These are phyloP conservation scores for Cephalopholis sonnerati DNA, from an alignment of 2,113 vertebrate genomes.

Conservation along the genomic window DNA sequence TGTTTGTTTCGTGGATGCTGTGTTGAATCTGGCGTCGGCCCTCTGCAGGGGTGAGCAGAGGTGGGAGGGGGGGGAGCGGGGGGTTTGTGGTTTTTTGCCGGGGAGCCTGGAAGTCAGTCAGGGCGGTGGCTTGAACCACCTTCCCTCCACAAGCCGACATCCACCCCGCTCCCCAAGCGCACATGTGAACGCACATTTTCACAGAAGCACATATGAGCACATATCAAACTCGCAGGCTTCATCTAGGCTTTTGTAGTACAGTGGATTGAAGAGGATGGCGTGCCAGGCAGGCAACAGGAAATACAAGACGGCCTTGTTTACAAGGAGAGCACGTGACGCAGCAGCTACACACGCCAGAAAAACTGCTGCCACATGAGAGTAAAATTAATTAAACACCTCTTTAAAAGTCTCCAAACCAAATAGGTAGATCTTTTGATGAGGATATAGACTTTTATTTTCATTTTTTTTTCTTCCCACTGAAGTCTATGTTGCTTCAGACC, in stretches of 20 bases:
- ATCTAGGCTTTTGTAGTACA: background rate
- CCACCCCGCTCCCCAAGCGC: conserved; percentile 71
- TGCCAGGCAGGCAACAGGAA: conserved; percentile 77
- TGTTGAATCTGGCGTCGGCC: conserved; percentile 75
- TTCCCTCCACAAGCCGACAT: conserved; percentile 71
- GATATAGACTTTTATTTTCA: conserved; percentile 26
- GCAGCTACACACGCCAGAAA: conserved; percentile 57
- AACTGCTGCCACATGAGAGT: conserved; percentile 54
- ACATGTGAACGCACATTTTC: conserved; percentile 25
- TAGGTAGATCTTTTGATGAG: conserved; percentile 31
- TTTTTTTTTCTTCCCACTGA: conserved; percentile 14
- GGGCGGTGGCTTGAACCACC: conserved; percentile 81
- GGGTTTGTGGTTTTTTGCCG: conserved; percentile 71
- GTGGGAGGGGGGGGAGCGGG: background rate
- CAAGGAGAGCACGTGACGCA: conserved; percentile 53
- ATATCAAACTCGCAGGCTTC: background rate
- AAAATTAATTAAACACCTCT: conserved; percentile 65
- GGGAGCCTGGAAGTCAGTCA: conserved; percentile 80
- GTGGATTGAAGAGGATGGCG: conserved; percentile 41
- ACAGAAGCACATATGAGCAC: background rate
- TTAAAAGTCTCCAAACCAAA: conserved; percentile 29
- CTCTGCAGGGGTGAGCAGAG: conserved; percentile 60
- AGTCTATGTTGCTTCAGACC: conserved; percentile 48
- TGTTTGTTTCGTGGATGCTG: conserved; percentile 80
- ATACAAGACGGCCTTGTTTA: conserved; percentile 79